Evolutionary conservation across 2,888 invertebrate genomes (phyloP), one percentile per base, ranked within the genome.

Genomic region (Drosophila neutralis): DNA sequence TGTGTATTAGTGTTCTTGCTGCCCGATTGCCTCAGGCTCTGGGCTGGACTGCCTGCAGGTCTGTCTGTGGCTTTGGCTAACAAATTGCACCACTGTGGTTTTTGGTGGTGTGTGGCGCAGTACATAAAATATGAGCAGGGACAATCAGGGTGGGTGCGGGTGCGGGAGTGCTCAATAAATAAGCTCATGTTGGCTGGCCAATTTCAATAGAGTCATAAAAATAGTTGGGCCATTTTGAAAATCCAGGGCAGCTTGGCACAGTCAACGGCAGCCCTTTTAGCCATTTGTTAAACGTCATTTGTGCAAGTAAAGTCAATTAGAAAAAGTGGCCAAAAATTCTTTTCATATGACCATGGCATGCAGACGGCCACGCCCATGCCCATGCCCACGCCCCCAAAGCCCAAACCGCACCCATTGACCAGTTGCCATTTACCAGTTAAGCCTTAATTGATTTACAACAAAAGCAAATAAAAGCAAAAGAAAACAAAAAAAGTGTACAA

Each of bases 1-100:
- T 51, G 11, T 40, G n/a, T 49, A 24, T 36, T 42, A 35, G 21
- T 59, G 38, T 48, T 52, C 48, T 42, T 49, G 53, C 35, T 63
- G 59, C 53, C 48, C 53, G 38, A 45, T 61, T 49, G 72, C 52
- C 24, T 35, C 62, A 27, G 56, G 48, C 35, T 38, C 42, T 35
- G 21, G 6, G 3, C 45, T 31, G 31, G 48, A 15, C 21, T 10
- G 15, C 18, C 10, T 27, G 60, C 58, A 18, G 42, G 38, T 54
- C 53, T 71, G 68, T 71, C 71, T 72, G 75, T 78, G 75, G 71
- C 58, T 72, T 75, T 59, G 57, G 24, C 69, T 66, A 77, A 74
- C 81, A 81, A 84, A 82, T 80, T 73, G 86, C 79, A 85, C 69
- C 66, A 67, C 68, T 72, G 82, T 64, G 74, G 77, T 73, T 84